Conservation (phyloP, 2,113 vertebrate species). For the Melanocharis versteri region DNA sequence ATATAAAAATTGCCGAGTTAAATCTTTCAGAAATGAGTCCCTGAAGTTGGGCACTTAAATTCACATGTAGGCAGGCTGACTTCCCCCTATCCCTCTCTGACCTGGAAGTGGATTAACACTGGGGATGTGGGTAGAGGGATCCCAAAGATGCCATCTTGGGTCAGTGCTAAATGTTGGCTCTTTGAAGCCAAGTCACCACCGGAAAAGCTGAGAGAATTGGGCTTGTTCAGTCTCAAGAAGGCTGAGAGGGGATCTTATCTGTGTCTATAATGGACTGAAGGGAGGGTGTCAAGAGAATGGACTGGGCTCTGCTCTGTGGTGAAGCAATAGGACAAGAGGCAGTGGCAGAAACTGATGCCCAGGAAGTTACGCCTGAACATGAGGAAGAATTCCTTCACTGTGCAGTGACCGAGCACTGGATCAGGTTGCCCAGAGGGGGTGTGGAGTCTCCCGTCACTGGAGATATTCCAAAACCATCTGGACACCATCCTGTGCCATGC, state of each 20-base stretch:
- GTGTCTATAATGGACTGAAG: not conserved
- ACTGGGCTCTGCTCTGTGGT: not conserved
- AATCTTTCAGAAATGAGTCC: not conserved
- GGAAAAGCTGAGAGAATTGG: not conserved
- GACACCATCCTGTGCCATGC: not conserved
- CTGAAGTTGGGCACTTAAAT: not conserved
- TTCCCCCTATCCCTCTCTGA: not conserved
- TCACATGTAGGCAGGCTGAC: not conserved
- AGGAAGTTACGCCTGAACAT: not conserved
- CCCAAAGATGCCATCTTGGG: rapidly evolving
- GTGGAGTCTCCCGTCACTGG: not conserved
- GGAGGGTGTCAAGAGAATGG: no score
- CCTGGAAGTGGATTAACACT: not conserved
- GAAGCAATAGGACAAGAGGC: not conserved
- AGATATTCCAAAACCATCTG: not conserved
- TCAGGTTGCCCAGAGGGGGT: not conserved
- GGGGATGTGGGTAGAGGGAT: not conserved
- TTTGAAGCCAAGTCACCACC: not conserved
- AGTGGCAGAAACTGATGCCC: not conserved
- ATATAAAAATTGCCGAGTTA: not conserved
- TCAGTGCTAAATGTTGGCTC: not conserved
- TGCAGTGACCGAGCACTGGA: not conserved
- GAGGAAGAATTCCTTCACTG: not conserved
- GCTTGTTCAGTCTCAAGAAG: not conserved
- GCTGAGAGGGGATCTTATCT: not conserved